Evolutionary conservation across 2,888 invertebrate species (phyloP).

Genomic region (Pterostichus niger): DNA sequence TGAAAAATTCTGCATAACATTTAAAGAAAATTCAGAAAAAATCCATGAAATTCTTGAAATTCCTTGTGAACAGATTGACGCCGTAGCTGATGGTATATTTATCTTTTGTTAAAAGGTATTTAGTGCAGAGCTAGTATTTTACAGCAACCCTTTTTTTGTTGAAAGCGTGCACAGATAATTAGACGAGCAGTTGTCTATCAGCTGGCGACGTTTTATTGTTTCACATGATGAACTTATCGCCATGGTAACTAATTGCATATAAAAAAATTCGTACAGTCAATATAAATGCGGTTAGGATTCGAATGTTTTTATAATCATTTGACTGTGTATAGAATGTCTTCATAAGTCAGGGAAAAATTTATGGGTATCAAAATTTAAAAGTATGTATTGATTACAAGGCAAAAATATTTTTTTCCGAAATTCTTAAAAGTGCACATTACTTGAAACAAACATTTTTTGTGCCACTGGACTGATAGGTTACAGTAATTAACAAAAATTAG

Average conservation of each 20-base stretch:
- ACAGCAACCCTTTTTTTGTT: slow-evolving; percentile 55
- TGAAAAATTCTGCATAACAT: not conserved
- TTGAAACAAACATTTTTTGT: no score
- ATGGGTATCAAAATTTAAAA: no score
- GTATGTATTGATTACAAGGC: no score
- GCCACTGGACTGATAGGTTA: no score
- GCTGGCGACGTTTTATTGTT: slow-evolving; percentile 41
- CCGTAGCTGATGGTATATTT: slow-evolving; percentile 35
- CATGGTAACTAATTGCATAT: not conserved
- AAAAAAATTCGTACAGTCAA: no score
- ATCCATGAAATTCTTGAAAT: slow-evolving; percentile 2
- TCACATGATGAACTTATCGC: slow-evolving; percentile 28
- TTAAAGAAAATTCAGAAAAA: not conserved
- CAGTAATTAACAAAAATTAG: no score
- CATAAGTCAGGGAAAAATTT: no score
- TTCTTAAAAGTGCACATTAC: no score
- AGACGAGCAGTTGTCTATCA: slow-evolving; percentile 33
- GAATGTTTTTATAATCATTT: no score
- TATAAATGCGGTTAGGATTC: no score
- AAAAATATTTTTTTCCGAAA: no score
- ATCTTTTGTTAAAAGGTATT: slow-evolving; percentile 48
- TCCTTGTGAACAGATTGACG: not conserved
- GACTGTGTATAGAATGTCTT: no score
- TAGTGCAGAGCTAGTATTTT: slow-evolving; percentile 41
- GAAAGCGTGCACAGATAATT: slow-evolving; percentile 62